Base-by-base conservation (phyloP, 1,140 invertebrate genomes). In the Thalassaphorura encarpata region DNA sequence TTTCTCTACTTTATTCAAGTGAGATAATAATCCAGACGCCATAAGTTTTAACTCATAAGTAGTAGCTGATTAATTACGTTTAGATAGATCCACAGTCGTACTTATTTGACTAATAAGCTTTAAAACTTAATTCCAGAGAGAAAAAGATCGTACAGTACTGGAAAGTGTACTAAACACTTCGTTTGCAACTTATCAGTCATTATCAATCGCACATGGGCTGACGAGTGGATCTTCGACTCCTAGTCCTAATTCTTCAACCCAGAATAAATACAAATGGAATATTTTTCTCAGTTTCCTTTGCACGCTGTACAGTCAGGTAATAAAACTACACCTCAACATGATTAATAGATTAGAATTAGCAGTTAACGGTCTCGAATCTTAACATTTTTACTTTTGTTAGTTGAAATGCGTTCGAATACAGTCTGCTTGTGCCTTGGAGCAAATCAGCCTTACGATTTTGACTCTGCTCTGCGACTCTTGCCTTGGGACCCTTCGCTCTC, bases 121-220 rank as follows among this genome's bases (percentile, higher is more conserved):
- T 55, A 8, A n/a, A 33, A 18, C 5, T 53, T 24, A 1, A 26
- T 16, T 26, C 19, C 66, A 81, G 77, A 84, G 81, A 74, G 88
- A 91, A 73, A 79, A 80, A 57, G 85, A 82, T 62, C 84, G 88
- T 71, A 91, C 88, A 21, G 91, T 92, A 69, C 72, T 91, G 50
- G 89, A 92, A 72, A 87, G 85, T 8, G 72, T 92, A 49, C 74
- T 91, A 47, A 92, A 92, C 71, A 88, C 82, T 16, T 89, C 86
- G 67, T 85, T 89, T 67, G 85, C 90, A 70, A 90, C 85, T 83
- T 91, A 87, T 71, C 85, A 89, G 1, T 36, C 33, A 11, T 11
- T 11, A 36, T 36, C 33, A 11, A 36, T 50, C 53, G 6, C 52
- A 59, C 2, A 54, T 45, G 47, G 48, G 33, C 43, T 24, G 47